Evolutionary conservation across 1,140 invertebrate genomes (phyloP).

Genomic region (Sinella curviseta): DNA sequence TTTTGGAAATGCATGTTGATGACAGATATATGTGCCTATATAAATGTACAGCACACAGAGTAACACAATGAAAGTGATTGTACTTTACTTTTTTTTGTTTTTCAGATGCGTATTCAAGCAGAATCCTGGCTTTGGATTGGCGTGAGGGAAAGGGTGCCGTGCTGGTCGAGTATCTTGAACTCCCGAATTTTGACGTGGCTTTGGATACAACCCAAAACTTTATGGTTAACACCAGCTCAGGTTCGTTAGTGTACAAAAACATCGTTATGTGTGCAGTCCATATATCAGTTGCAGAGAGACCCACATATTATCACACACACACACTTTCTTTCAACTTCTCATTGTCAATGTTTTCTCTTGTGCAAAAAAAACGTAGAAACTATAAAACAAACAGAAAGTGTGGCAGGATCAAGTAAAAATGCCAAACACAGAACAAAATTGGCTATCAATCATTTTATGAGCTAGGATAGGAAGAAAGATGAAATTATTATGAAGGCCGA

Average conservation of each 20-base stretch:
- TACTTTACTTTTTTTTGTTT: not conserved
- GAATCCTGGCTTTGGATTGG: conserved; percentile 44
- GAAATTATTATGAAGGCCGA: not conserved
- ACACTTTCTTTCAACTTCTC: not conserved
- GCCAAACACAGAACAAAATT: not conserved
- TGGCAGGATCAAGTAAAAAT: not conserved
- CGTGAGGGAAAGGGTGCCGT: conserved; percentile 42
- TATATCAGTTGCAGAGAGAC: too few species aligned
- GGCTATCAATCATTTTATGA: conserved; percentile 16
- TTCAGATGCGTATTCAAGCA: conserved; percentile 46
- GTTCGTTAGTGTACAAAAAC: conserved; percentile 23
- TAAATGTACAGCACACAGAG: too few species aligned
- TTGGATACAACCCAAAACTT: conserved; percentile 47
- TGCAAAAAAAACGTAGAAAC: not conserved
- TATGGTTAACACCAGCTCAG: conserved; percentile 42
- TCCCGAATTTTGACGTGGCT: conserved; percentile 49
- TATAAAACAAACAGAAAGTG: not conserved
- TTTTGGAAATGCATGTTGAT: not conserved
- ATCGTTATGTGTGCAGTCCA: not conserved
- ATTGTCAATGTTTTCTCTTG: not conserved
- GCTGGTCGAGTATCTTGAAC: conserved; percentile 41
- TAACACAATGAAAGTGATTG: too few species aligned
- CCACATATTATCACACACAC: not conserved
- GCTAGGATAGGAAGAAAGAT: too few species aligned
- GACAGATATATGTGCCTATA: not conserved